Percentiles rank a stretch among this genome's conserved stretches.
Evolutionary conservation across 2,113 vertebrate genomes (phyloP).

Genomic region (Oenanthe melanoleuca): DNA sequence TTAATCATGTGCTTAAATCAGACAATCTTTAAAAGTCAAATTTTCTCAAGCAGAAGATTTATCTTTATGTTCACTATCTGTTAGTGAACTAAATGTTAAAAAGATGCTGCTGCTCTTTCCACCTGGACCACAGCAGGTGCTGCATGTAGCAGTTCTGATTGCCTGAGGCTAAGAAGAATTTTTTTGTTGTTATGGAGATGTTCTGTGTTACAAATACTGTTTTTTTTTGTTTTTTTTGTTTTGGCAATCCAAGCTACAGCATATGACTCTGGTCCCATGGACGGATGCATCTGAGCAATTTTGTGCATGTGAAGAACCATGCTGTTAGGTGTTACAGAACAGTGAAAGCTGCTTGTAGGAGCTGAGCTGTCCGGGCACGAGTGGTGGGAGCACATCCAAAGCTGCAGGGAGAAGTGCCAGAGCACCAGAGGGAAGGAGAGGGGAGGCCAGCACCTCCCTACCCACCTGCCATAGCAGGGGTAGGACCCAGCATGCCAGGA

Average conservation of each 20-base stretch:
- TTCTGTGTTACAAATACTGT: background rate
- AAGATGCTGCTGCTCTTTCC: background rate
- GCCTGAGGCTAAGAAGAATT: background rate
- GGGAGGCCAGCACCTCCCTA: background rate
- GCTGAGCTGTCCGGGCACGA: background rate
- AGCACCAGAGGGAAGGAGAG: accelerated
- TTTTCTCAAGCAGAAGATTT: background rate
- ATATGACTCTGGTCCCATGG: background rate
- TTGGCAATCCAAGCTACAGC: background rate
- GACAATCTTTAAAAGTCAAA: background rate
- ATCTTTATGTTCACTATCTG: background rate
- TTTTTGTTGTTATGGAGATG: background rate
- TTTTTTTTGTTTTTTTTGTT: background rate
- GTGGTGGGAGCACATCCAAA: background rate
- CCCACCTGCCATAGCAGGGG: background rate
- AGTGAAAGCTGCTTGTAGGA: background rate
- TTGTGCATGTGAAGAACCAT: background rate
- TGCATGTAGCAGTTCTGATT: background rate
- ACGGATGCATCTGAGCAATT: background rate
- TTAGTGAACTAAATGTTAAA: background rate
- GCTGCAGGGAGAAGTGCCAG: background rate
- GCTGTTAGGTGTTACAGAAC: background rate
- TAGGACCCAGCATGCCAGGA: background rate
- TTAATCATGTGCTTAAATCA: background rate
- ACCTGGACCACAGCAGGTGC: background rate